Evolutionary conservation across 1,140 invertebrate genomes (phyloP).

Genomic region (Dufourea novaeangliae): DNA sequence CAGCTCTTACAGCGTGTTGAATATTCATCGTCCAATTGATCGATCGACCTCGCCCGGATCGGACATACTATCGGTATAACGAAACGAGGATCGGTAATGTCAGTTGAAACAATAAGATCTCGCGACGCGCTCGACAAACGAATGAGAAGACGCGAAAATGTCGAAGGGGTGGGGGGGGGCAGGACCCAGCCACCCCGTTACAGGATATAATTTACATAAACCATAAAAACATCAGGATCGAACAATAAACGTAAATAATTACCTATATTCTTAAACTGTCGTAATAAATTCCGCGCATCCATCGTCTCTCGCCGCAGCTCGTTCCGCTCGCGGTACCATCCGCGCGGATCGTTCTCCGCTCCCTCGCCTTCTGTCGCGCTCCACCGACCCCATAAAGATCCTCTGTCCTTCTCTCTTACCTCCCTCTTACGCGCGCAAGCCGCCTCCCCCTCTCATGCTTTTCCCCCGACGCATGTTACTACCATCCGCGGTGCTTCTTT

Average conservation of each 20-base stretch:
- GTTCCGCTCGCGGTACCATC: constrained; percentile 15
- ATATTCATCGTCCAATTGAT: constrained; percentile 36
- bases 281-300: constrained; percentile 68
- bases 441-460: not conserved
- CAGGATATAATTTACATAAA: constrained; percentile 70
- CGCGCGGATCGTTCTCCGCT: constrained; percentile 25
- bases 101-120: constrained; percentile 48
- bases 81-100: not conserved
- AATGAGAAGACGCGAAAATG: not conserved
- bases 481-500: too few species aligned
- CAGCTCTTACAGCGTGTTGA: constrained; percentile 1
- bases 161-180: too few species aligned
- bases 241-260: constrained; percentile 73
- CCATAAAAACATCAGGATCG: constrained; percentile 70
- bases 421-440: not conserved
- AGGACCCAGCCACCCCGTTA: constrained; percentile 52
- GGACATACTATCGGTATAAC: not conserved
- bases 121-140: constrained; percentile 11
- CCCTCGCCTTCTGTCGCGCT: constrained; percentile 9
- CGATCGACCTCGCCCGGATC: not conserved
- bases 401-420: constrained; percentile 14
- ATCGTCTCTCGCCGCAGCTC: constrained; percentile 42
- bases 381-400: constrained; percentile 17
- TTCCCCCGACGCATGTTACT: too few species aligned
- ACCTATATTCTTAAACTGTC: constrained; percentile 71